phyloP scores from a whole-genome alignment of 1,140 invertebrate species.

The Luehdorfia chinensis region DNA sequence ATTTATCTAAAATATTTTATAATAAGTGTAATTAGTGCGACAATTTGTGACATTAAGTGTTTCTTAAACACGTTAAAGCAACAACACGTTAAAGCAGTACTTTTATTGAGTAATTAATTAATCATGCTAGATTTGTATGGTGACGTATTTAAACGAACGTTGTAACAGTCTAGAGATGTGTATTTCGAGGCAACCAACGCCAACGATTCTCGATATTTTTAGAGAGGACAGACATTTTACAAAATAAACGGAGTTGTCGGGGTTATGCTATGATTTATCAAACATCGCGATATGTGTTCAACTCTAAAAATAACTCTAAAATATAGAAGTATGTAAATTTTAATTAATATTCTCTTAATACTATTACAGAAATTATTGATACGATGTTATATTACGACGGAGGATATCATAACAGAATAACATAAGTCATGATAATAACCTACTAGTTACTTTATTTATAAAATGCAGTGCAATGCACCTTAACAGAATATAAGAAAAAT shows the following conservation, averaged over 20 bases:
- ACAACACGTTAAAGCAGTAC: not conserved
- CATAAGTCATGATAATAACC: too few relatives aligned
- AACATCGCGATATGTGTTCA: conserved; percentile 27
- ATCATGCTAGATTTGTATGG: conserved; percentile 2
- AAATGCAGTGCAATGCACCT: too few relatives aligned
- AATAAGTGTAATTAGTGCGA: too few relatives aligned
- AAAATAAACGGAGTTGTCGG: conserved; percentile 65
- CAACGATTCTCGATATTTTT: conserved; percentile 65
- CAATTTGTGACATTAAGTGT: not conserved
- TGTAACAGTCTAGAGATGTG: conserved; percentile 45
- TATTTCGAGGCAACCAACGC: conserved; percentile 56
- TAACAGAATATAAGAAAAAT: too few relatives aligned
- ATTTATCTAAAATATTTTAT: too few relatives aligned
- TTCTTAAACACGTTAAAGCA: not conserved
- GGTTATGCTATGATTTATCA: conserved; percentile 56
- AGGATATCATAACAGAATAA: too few relatives aligned
- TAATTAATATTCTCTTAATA: not conserved
- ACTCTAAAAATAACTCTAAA: conserved; percentile 10
- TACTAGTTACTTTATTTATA: too few relatives aligned
- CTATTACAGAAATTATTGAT: too few relatives aligned
- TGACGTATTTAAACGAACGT: conserved; percentile 27
- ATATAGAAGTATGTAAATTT: not conserved
- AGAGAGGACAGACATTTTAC: conserved; percentile 68
- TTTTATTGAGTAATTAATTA: conserved; percentile 5
- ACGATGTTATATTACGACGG: too few relatives aligned